Evolutionary conservation across 2,113 vertebrate genomes (phyloP).

Genomic region (Ranitomeya imitator): DNA sequence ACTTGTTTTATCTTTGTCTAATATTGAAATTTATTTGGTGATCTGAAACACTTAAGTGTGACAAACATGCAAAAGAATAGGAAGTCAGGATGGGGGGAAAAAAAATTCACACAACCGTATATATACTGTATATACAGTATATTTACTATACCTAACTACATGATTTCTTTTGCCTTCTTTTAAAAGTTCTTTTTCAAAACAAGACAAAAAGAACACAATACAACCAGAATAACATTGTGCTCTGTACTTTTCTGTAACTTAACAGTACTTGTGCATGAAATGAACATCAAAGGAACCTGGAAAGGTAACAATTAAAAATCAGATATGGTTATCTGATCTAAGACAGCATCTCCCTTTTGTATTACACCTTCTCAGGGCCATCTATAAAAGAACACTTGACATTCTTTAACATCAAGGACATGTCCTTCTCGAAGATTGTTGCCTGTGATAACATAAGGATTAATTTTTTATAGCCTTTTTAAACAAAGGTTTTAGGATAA

Average conservation of each 20-base stretch:
- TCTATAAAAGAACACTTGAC: slow-evolving; percentile 7
- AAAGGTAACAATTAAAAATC: not conserved
- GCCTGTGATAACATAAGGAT: not conserved
- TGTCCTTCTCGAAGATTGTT: not conserved
- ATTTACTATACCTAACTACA: not conserved
- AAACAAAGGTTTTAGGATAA: not conserved
- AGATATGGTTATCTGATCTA: not conserved
- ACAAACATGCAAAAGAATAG: too few relatives aligned
- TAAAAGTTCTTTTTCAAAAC: not conserved
- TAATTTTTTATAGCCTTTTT: not conserved
- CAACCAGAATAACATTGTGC: not conserved
- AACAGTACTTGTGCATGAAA: not conserved
- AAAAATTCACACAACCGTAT: too few relatives aligned
- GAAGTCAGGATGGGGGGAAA: too few relatives aligned
- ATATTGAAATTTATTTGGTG: too few relatives aligned
- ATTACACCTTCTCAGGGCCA: not conserved
- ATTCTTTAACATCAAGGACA: slow-evolving; percentile 1
- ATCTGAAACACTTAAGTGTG: too few relatives aligned
- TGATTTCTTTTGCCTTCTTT: not conserved
- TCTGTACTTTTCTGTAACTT: too few relatives aligned
- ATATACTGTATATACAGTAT: too few relatives aligned
- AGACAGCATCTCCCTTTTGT: slow-evolving; percentile 1
- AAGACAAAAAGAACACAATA: not conserved
- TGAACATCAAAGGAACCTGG: not conserved
- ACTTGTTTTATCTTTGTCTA: too few relatives aligned